Conservation (phyloP, 2,797 vertebrate species). For the Galagoides demidoff region DNA sequence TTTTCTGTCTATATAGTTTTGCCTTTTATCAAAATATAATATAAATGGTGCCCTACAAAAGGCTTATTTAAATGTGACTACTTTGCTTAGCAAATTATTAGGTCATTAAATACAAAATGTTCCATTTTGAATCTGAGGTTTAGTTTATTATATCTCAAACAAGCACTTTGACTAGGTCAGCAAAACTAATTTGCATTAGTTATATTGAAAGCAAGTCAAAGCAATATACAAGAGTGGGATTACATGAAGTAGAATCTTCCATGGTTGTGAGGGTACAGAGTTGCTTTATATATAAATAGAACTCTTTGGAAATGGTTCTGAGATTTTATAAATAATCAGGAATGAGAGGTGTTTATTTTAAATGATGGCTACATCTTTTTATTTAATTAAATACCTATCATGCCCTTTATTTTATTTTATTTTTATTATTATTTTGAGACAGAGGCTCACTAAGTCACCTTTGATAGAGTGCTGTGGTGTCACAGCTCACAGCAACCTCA, state of each 20-base stretch:
- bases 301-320: background rate
- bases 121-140: no score
- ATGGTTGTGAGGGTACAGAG: background rate
- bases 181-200: background rate
- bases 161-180: background rate
- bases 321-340: background rate
- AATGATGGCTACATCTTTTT: background rate
- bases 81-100: background rate
- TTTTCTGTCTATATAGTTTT: background rate
- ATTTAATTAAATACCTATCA: conserved; percentile 56
- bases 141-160: no score
- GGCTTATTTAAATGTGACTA: background rate
- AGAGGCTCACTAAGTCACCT: no score
- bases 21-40: background rate
- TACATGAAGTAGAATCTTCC: background rate
- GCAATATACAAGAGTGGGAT: background rate
- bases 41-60: background rate
- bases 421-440: no score
- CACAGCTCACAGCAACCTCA: no score
- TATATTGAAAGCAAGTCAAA: background rate
- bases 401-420: background rate
- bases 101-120: no score
- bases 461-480: no score
- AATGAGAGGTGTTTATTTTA: conserved; percentile 10
- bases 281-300: background rate